Conservation (phyloP, 2,113 vertebrate species). For the Arothron firmamentum region DNA sequence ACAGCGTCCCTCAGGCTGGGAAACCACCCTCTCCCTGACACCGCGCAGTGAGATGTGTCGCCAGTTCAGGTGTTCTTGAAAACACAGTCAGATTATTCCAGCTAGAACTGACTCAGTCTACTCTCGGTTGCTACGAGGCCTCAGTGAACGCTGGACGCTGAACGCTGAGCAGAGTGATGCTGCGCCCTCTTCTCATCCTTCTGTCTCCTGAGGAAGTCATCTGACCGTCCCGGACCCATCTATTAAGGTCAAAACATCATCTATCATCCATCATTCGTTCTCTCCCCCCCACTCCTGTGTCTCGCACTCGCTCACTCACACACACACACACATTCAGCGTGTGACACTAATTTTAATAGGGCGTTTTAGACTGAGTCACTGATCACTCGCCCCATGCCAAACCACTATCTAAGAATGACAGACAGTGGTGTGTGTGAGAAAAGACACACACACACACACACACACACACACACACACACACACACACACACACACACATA, state of each 20-base stretch:
- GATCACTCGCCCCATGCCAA: slow-evolving; percentile 40
- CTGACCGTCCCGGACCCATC: slow-evolving; percentile 48
- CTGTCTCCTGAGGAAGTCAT: slow-evolving; percentile 58
- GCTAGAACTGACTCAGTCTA: slow-evolving; percentile 40
- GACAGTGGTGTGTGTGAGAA: slow-evolving; percentile 11
- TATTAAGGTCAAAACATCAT: slow-evolving; percentile 67
- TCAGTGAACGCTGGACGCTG: slow-evolving; percentile 53
- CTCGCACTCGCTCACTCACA: slow-evolving; percentile 16
- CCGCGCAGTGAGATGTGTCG: slow-evolving; percentile 14
- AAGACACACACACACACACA: neutral
- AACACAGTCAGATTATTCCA: slow-evolving; percentile 10
- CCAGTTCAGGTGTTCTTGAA: neutral
- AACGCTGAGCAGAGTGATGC: slow-evolving; percentile 49
- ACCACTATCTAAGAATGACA: slow-evolving; percentile 31
- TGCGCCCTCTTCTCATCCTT: slow-evolving; percentile 53
- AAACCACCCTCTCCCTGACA: slow-evolving; percentile 28
- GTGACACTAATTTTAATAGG: slow-evolving; percentile 54
- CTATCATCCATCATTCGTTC: slow-evolving; percentile 56
- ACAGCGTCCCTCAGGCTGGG: slow-evolving; percentile 34
- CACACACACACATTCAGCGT: slow-evolving; percentile 36
- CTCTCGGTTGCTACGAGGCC: slow-evolving; percentile 29
- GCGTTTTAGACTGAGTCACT: slow-evolving; percentile 45
- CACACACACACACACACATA: slow-evolving; percentile 14
- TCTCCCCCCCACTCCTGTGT: slow-evolving; percentile 18
- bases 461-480: neutral